phyloP scores from a whole-genome alignment of 2,888 invertebrate genomes.

The Dolichopus griseipennis region DNA sequence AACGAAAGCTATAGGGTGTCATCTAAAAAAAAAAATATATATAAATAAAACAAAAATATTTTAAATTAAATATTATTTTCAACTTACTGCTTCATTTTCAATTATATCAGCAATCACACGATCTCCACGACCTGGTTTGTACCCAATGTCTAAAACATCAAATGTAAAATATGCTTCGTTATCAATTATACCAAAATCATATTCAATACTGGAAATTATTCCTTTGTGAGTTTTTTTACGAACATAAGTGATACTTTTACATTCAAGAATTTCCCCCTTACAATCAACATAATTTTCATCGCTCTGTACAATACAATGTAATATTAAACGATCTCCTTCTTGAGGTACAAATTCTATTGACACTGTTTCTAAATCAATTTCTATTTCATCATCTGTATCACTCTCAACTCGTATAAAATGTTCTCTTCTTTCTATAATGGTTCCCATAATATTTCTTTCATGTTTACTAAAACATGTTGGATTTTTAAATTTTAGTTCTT shows the following conservation, averaged over 20 bases:
- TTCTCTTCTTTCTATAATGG: slow-evolving; percentile 27
- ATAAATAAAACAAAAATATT: not conserved
- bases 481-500: slow-evolving; percentile 24
- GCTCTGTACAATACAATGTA: slow-evolving; percentile 54
- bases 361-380: slow-evolving; percentile 53
- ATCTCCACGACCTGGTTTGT: slow-evolving; percentile 51
- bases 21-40: not conserved
- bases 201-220: slow-evolving; percentile 38
- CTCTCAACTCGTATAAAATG: slow-evolving; percentile 40
- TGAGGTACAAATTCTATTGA: slow-evolving; percentile 57
- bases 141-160: slow-evolving; percentile 47
- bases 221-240: slow-evolving; percentile 49
- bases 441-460: slow-evolving; percentile 31
- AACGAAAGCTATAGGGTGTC: slow-evolving; percentile 19
- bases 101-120: slow-evolving; percentile 58
- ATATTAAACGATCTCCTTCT: slow-evolving; percentile 59
- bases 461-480: slow-evolving; percentile 34
- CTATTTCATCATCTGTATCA: slow-evolving; percentile 41
- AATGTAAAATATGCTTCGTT: slow-evolving; percentile 52
- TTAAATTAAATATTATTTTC: no score
- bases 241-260: slow-evolving; percentile 52
- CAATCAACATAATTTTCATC: slow-evolving; percentile 48
- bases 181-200: slow-evolving; percentile 53
- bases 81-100: slow-evolving; percentile 54
- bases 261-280: slow-evolving; percentile 50